A percentile compares a stretch with the other conserved stretches of the same genome.
Evolutionary conservation across 2,797 vertebrate species (phyloP).

Genomic region (Enteromius mattozi): DNA sequence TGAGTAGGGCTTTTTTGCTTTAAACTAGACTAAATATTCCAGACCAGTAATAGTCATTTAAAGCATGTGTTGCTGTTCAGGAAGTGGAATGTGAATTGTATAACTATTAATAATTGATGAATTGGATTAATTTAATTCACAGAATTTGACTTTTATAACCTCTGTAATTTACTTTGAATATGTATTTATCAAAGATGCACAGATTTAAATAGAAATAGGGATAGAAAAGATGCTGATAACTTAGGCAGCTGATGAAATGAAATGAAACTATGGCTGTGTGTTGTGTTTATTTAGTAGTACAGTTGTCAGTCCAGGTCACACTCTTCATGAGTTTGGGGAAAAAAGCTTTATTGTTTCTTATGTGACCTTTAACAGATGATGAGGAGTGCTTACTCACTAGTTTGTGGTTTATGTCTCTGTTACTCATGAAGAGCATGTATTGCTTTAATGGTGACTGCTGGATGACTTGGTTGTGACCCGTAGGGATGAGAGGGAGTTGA

Average conservation of each 20-base stretch:
- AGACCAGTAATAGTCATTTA: background rate
- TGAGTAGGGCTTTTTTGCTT: background rate
- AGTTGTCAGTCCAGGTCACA: background rate
- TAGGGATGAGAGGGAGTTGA: background rate
- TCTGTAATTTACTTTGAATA: background rate
- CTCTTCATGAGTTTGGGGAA: background rate
- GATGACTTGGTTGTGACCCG: conserved; percentile 17
- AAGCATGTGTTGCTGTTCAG: background rate
- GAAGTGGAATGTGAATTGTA: background rate
- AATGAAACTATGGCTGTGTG: too few relatives aligned
- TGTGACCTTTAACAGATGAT: conserved; percentile 22
- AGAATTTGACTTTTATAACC: background rate
- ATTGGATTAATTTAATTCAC: background rate
- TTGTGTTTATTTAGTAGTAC: too few relatives aligned
- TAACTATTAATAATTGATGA: background rate
- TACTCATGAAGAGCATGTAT: conserved; percentile 14
- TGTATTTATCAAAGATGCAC: background rate
- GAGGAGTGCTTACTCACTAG: conserved; percentile 13
- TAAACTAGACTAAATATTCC: background rate
- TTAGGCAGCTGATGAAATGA: too few relatives aligned
- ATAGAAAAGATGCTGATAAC: background rate
- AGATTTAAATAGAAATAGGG: background rate
- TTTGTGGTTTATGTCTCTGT: background rate
- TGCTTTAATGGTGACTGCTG: background rate
- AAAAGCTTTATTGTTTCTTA: background rate